These are phyloP conservation scores for Sarcophaga bullata DNA, from an alignment of 1,140 invertebrate genomes.

Conservation along the genomic window DNA sequence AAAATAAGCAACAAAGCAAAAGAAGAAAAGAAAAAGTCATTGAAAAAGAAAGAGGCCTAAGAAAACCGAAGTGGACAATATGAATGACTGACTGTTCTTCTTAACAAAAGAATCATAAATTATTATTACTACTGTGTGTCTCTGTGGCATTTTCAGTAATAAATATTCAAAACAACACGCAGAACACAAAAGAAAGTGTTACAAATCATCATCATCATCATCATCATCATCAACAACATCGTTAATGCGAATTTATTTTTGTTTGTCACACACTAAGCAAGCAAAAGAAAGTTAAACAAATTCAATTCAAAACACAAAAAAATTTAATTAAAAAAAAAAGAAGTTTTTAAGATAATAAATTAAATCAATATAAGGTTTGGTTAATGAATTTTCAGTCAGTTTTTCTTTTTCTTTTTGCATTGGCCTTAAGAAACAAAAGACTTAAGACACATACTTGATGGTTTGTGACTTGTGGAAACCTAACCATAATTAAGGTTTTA, in stretches of 20 bases:
- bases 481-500: too few relatives aligned
- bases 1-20: not conserved
- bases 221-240: not conserved
- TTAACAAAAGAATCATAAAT: constrained; percentile 22
- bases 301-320: constrained; percentile 47
- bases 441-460: constrained; percentile 35
- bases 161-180: not conserved
- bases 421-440: constrained; percentile 33
- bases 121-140: too few relatives aligned
- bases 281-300: constrained; percentile 17
- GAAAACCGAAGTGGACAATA: not conserved
- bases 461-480: too few relatives aligned
- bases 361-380: too few relatives aligned
- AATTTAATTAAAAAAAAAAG: constrained; percentile 43
- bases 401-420: not conserved
- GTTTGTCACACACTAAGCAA: not conserved
- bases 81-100: not conserved
- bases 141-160: too few relatives aligned
- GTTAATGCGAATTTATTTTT: not conserved
- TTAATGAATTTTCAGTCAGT: not conserved
- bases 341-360: not conserved
- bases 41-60: not conserved
- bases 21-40: not conserved
- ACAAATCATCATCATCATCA: constrained; percentile 1
- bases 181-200: constrained; percentile 32